Conservation (phyloP, 2,888 invertebrate species). For the Lysandra bellargus region DNA sequence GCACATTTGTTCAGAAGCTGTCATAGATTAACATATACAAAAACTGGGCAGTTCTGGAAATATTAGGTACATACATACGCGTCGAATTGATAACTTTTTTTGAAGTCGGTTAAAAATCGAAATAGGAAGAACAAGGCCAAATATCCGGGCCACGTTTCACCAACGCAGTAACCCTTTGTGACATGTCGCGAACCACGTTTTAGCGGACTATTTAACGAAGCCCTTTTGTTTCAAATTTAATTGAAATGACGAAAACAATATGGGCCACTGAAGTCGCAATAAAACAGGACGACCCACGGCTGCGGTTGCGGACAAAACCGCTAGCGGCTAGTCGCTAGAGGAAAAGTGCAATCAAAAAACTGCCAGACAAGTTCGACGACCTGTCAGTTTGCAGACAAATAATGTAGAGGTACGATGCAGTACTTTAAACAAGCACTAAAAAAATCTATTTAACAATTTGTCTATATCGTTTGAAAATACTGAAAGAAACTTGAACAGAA, state of each 20-base stretch:
- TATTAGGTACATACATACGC: too few species aligned
- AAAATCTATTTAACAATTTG: background rate
- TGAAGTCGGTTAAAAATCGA: background rate
- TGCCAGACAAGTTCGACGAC: slow-evolving; percentile 24
- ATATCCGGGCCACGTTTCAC: too few species aligned
- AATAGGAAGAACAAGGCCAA: background rate
- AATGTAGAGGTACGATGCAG: background rate
- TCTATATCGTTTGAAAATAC: background rate
- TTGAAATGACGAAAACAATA: background rate
- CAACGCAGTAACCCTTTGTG: background rate
- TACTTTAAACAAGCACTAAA: background rate
- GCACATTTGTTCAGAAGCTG: too few species aligned
- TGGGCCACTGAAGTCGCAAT: background rate
- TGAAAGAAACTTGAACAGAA: background rate
- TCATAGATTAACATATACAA: too few species aligned
- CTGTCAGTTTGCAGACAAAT: slow-evolving; percentile 26
- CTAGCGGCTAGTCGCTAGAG: slow-evolving; percentile 10
- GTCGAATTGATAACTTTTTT: too few species aligned
- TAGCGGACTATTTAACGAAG: background rate
- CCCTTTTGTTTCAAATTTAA: background rate
- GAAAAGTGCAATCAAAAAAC: slow-evolving; percentile 31
- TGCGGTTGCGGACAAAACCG: slow-evolving; percentile 26
- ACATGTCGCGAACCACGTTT: background rate
- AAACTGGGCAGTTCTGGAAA: too few species aligned
- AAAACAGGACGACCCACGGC: slow-evolving; percentile 18